Evolutionary conservation across 2,113 vertebrate species (phyloP), one percentile per base, ranked within the genome.

Genomic region (Machaerirhynchus nigripectus): DNA sequence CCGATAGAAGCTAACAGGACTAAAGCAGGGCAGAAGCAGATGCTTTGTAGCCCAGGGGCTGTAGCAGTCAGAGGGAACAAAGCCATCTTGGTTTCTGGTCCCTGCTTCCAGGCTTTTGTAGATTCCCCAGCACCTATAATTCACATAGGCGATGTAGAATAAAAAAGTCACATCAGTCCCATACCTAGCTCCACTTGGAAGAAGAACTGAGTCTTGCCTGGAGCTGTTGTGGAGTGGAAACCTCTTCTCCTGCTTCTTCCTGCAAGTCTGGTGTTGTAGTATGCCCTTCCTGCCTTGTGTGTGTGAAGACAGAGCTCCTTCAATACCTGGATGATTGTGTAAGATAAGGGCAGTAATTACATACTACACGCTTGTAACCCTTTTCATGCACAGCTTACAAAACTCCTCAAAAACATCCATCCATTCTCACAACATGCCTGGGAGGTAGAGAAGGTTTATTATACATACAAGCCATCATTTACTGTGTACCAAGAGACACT

Each of bases 341-440:
- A 78, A 96, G 92, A 93, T 94, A 94, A 95, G 67, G 65, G 37
- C 69, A 89, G 65, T 85, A 92, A 95, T 94, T 94, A 84, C 82
- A 68, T 10, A 47, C 50, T 81, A 78, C 44, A 57, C 0, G 0
- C 53, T 90, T 78, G 80, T 94, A 90, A 80, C 64, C 69, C 44
- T 83, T 88, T 93, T 84, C 50, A 69, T 67, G 52, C 73, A 24
- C n/a, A 74, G 85, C 69, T 93, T 94, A 73, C 88, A 89, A 81
- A 95, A 84, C 88, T 92, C 55, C 86, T 87, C 95, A 60, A 82
- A 91, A 96, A 83, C 79, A 49, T 53, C 80, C 75, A 88, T 87
- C 69, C 56, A 65, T 91, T 89, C 85, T 95, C 70, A 88, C 68
- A 85, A 47, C 63, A 53, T 65, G 88, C 83, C 91, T 92, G 56